Evolutionary conservation across 2,888 invertebrate genomes (phyloP), one percentile per base, ranked within the genome.

Genomic region (Subacronicta megacephala): DNA sequence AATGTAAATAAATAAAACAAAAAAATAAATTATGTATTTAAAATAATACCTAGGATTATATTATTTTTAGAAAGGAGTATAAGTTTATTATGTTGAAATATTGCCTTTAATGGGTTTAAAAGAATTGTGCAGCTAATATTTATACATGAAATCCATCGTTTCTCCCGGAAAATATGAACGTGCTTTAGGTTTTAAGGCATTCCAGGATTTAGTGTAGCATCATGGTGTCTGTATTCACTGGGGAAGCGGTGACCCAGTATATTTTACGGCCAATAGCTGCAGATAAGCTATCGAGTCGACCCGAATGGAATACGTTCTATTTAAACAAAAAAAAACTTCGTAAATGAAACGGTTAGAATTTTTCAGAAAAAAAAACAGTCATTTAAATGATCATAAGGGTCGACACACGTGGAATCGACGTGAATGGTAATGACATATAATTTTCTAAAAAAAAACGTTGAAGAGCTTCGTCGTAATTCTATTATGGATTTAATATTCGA

Each of bases 281-380:
- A 67, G 83, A 83, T 83, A 83, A 65, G 78, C 64, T 82, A 82
- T 82, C 81, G 63, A 57, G 15, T 6, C 74, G 80, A 72, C 79
- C 80, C 65, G 49, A 71, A 75, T 75, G 72, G 45, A 12, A 63
- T 44, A 66, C 29, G 57, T 57, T 57, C 50, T 64, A 50, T 60
- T 60, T 60, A 65, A n/a, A 53, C 60, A 58, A 58, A 62, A 65
- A 65, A 55, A 49, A 20, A n/a, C 16, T 33, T 38, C n/a, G n/a
- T n/a, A n/a, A n/a, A 40, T 36, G 41, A 46, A 50, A 55, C 67
- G 49, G 47, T 40, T 57, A 36, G 17, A 10, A 18, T 7, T 44
- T 43, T 60, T 51, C 43, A 45, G 23, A 31, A 47, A 50, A 52
- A 20, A 0, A 10, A n/a, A n/a, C n/a, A n/a, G n/a, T n/a, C n/a